These are phyloP conservation scores for Cnemophilus loriae DNA, from an alignment of 2,113 vertebrate species.

Conservation along the genomic window DNA sequence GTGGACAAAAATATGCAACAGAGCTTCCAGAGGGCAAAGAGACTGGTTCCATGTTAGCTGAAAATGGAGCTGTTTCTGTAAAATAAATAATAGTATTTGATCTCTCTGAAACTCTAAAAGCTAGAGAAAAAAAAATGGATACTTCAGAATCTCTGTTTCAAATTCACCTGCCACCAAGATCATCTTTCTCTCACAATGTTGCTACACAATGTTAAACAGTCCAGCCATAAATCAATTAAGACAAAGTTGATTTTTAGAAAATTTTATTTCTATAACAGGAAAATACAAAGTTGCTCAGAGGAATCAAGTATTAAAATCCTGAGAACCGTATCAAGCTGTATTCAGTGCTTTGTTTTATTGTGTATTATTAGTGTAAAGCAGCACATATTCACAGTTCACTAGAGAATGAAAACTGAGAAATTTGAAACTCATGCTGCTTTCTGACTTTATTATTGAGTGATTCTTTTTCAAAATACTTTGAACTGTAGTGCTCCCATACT, in stretches of 20 bases:
- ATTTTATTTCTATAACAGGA: constrained; percentile 63
- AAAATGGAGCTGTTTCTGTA: background rate
- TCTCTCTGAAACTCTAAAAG: background rate
- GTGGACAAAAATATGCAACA: background rate
- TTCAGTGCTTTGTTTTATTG: constrained; percentile 11
- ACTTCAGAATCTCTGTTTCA: background rate
- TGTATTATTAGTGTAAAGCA: background rate
- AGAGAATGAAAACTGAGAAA: background rate
- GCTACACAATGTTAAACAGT: background rate
- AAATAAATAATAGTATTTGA: background rate
- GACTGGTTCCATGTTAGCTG: background rate
- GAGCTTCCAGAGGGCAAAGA: background rate
- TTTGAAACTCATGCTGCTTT: background rate
- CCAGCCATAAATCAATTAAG: background rate
- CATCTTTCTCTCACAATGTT: background rate
- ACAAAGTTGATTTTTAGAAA: background rate
- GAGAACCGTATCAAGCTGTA: background rate
- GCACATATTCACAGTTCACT: background rate
- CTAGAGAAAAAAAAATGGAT: background rate
- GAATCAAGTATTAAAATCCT: constrained; percentile 45
- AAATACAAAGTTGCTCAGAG: constrained; percentile 41
- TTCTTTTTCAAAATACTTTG: background rate
- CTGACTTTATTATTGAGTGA: background rate
- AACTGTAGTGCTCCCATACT: background rate
- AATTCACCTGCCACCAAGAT: background rate